These are phyloP conservation scores for Falcaria lacertinaria DNA, from an alignment of 2,888 invertebrate genomes.

Conservation along the genomic window DNA sequence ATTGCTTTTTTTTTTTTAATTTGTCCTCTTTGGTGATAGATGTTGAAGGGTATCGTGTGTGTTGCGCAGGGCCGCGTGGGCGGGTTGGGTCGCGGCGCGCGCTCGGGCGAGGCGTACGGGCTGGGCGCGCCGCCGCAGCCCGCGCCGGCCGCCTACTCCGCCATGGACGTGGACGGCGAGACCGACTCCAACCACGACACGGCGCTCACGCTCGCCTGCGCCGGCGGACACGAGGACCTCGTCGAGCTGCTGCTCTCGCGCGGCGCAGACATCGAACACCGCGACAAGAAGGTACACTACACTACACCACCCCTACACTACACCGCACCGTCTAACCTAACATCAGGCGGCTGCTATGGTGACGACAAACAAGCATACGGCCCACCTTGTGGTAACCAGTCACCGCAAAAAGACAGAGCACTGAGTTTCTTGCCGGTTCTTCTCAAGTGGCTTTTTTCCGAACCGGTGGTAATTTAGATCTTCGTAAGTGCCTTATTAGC, in stretches of 20 bases:
- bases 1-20: no score
- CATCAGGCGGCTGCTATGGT: no score
- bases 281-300: slow-evolving; percentile 91
- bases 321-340: no score
- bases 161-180: slow-evolving; percentile 97
- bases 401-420: no score
- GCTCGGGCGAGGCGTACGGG: slow-evolving; percentile 31
- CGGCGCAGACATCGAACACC: slow-evolving; percentile 97
- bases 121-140: slow-evolving; percentile 60
- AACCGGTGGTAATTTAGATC: no score
- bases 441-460: no score
- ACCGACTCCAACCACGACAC: slow-evolving; percentile 99
- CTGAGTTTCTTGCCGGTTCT: no score
- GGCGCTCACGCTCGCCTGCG: slow-evolving; percentile 97
- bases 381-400: background rate
- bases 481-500: no score
- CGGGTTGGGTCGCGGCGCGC: slow-evolving; percentile 29
- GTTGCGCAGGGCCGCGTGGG: slow-evolving; percentile 27
- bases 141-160: slow-evolving; percentile 81
- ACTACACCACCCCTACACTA: background rate
- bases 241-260: slow-evolving; percentile 94
- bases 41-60: no score
- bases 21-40: no score
- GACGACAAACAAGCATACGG: background rate
- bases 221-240: slow-evolving; percentile 97